These are phyloP conservation scores for Drosophila pullipes DNA, from an alignment of 2,888 invertebrate genomes.

Conservation along the genomic window DNA sequence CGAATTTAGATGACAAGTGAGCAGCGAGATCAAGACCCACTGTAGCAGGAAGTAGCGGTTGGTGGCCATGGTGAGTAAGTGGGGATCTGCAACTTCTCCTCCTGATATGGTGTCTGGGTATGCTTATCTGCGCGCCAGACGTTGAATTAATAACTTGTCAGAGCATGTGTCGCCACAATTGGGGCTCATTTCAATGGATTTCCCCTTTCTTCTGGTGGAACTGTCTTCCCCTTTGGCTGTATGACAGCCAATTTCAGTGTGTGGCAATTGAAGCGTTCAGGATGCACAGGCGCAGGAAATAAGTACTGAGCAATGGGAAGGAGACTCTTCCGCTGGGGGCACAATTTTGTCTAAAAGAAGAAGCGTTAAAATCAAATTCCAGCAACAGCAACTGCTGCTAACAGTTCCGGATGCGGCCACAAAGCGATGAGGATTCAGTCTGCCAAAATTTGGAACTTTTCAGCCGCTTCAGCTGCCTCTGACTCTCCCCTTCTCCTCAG, in stretches of 20 bases:
- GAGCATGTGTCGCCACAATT: conserved; percentile 58
- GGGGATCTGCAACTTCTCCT: background rate
- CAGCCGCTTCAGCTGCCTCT: conserved; percentile 34
- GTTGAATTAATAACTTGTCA: conserved; percentile 59
- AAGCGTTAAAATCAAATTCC: conserved; percentile 72
- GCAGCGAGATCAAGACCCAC: conserved; percentile 70
- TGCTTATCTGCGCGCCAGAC: conserved; percentile 26
- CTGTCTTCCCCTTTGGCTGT: conserved; percentile 6
- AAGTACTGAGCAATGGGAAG: background rate
- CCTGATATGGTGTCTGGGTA: conserved; percentile 4
- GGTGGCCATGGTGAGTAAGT: conserved; percentile 33
- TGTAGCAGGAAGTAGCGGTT: conserved; percentile 29
- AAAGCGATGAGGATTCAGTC: conserved; percentile 54
- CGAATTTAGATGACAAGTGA: conserved; percentile 83
- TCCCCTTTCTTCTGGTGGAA: conserved; percentile 1
- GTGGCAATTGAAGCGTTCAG: conserved; percentile 39
- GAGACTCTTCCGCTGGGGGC: conserved; percentile 24
- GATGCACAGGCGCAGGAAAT: conserved; percentile 11
- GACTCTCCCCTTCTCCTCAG: background rate
- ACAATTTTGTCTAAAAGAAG: conserved; percentile 25
- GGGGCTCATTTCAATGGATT: conserved; percentile 50
- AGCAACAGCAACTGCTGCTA: conserved; percentile 44
- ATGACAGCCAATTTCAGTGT: conserved; percentile 63
- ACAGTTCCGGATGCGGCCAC: conserved; percentile 59
- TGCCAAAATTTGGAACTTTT: conserved; percentile 70